Evolutionary conservation across 2,888 invertebrate species (phyloP), one percentile per base, ranked within the genome.

Genomic region (Fragum fragum): DNA sequence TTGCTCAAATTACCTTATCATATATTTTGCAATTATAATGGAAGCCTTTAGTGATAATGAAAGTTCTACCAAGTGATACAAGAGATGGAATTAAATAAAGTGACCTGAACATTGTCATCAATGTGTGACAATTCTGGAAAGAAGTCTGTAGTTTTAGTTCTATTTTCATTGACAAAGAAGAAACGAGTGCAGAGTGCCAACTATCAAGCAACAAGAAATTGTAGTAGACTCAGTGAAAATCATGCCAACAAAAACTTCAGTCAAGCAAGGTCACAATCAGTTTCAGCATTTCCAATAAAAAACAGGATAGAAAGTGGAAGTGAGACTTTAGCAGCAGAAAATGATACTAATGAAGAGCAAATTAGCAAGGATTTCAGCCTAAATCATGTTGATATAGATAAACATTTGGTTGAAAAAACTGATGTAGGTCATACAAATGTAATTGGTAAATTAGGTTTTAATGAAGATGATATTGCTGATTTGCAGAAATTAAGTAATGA

Each of bases 131-230:
- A 39, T 39, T 5, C 23, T 42, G 11, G 42, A 23, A 6, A 66
- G 18, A 66, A 66, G 42, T 66, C 66, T 11, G 42, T 66, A 66
- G 66, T 66, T 66, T 66, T 66, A 66, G 66, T 42, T 21, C 66
- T 66, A 21, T 66, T 36, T 42, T 66, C 66, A 2, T 42, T 66
- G 42, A 66, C 42, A 66, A 66, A 42, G 66, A 66, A 29, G 42
- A n/a, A 26, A 23, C 32, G 23, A 26, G 39, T 66, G n/a, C 39
- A n/a, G 21, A 42, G 42, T 42, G 42, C 66, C 2, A 47, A 5
- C 14, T n/a, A 3, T 47, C n/a, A n/a, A 18, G 47, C 7, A 47
- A 47, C 47, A 18, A 47, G 47, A 47, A 18, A 16, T 47, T 18
- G 3, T 18, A 47, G 47, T 16, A 47, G 47, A 9, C 14, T 47